Evolutionary conservation across 2,888 invertebrate genomes (phyloP), one percentile per base, ranked within the genome.

Genomic region (Trypoxylon attenuatum): DNA sequence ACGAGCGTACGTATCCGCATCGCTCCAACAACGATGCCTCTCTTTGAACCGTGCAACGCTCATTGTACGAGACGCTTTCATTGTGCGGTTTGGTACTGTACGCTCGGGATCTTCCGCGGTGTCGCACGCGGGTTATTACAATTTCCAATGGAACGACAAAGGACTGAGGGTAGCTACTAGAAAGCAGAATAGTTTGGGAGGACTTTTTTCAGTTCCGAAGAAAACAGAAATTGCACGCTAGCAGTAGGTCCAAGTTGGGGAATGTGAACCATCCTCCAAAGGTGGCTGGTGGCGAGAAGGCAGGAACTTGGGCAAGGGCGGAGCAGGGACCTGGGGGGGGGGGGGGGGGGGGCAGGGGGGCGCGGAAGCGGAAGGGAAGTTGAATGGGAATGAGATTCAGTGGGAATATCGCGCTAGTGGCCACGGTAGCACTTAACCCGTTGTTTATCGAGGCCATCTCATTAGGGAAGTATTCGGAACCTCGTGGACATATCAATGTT

Each of bases 381-480:
- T 2, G 22, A 5, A 42, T 33, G 46, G 13, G 10, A 25, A 16
- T 0, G 8, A 2, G 15, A 10, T 2, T 0, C 16, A 15, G 5
- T 2, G 5, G 5, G n/a, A n/a, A 6, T 23, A 19, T 52, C 13
- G 42, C 18, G 25, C n/a, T 33, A 22, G 19, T 5, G 1, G 23
- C 5, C 16, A 43, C 56, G 46, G 43, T 54, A 58, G 52, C 71
- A 70, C 69, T 78, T 73, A 69, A 64, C 64, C 54, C 72, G 63
- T 63, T 75, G 72, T 74, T 76, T 78, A 78, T 71, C 68, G 65
- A 49, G 27, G 38, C 69, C 54, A 67, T 77, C 78, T 77, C 76
- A 78, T 77, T 77, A 77, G 69, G 56, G 73, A 75, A 76, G 69
- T 74, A 77, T 82, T 73, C 71, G 71, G 68, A 71, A 69, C 61